These are phyloP conservation scores for Phrixothrix hirtus DNA, from an alignment of 2,888 invertebrate genomes.

Conservation along the genomic window DNA sequence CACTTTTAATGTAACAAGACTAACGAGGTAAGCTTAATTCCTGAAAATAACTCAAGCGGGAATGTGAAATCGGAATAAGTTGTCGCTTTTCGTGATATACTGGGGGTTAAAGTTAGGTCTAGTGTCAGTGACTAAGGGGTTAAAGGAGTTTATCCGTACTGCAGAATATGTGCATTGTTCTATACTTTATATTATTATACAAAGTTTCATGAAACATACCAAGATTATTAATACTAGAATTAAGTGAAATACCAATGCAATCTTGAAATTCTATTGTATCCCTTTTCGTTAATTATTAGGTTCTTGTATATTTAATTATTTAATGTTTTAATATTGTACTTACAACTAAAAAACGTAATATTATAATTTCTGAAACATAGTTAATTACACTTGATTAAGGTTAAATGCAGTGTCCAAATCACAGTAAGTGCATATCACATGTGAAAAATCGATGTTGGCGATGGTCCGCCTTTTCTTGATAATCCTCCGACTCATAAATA, in stretches of 20 bases:
- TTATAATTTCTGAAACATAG: no score
- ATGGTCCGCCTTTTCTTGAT: conserved; percentile 56
- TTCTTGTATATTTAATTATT: no score
- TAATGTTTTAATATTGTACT: no score
- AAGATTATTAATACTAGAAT: no score
- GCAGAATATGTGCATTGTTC: neutral
- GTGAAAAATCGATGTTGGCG: conserved; percentile 55
- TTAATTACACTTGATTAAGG: conserved; percentile 22
- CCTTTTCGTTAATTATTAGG: no score
- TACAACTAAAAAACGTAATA: no score
- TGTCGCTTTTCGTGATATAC: conserved; percentile 27
- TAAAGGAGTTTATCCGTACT: conserved; percentile 1
- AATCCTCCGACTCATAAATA: conserved; percentile 55
- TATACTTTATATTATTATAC: no score
- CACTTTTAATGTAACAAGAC: conserved; percentile 10
- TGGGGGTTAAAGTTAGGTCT: conserved; percentile 19
- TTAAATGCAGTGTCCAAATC: conserved; percentile 33
- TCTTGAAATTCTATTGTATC: no score
- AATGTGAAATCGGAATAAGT: conserved; percentile 28
- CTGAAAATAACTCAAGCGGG: conserved; percentile 25
- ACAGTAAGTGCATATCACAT: conserved; percentile 42
- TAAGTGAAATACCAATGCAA: no score
- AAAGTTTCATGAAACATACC: no score
- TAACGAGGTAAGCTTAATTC: conserved; percentile 12
- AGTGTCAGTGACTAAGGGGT: conserved; percentile 20